phyloP scores from a whole-genome alignment of 2,888 invertebrate species.

The Incurvaria masculella region DNA sequence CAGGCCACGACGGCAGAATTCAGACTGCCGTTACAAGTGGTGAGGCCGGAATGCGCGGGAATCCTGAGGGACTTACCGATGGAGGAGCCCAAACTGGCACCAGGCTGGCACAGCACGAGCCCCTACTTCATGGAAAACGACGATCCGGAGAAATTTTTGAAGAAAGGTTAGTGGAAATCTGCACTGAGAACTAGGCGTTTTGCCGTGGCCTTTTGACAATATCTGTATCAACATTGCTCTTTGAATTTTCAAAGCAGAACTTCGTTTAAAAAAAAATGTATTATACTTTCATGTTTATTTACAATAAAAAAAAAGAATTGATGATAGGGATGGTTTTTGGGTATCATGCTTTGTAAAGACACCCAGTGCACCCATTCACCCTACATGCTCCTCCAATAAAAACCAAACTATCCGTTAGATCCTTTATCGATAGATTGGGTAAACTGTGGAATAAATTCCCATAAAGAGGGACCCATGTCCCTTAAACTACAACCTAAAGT shows the following conservation, averaged over 20 bases:
- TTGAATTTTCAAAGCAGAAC: not conserved
- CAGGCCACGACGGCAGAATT: constrained; percentile 68
- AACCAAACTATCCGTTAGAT: too few species aligned
- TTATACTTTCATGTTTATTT: too few species aligned
- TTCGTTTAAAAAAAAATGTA: not conserved
- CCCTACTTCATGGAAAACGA: constrained; percentile 66
- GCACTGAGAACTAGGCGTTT: not conserved
- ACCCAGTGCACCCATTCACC: too few species aligned
- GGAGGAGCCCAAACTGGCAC: constrained; percentile 57
- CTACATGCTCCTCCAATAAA: too few species aligned
- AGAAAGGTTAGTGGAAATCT: constrained; percentile 50
- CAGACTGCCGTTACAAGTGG: constrained; percentile 64
- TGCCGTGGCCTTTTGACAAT: constrained; percentile 8
- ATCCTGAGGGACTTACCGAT: constrained; percentile 58
- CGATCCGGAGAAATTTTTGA: constrained; percentile 61
- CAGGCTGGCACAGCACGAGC: constrained; percentile 56
- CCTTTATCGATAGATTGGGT: too few species aligned
- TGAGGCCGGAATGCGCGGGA: constrained; percentile 66
- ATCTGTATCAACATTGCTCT: constrained; percentile 2
- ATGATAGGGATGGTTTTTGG: too few species aligned
- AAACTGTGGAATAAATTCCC: too few species aligned
- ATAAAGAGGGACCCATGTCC: too few species aligned
- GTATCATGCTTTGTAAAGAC: too few species aligned
- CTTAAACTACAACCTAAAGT: too few species aligned
- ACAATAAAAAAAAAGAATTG: too few species aligned